A percentile compares a stretch with the other conserved stretches of the same genome.
Conservation (phyloP, 2,113 vertebrate species). For the Cynocephalus volans region DNA sequence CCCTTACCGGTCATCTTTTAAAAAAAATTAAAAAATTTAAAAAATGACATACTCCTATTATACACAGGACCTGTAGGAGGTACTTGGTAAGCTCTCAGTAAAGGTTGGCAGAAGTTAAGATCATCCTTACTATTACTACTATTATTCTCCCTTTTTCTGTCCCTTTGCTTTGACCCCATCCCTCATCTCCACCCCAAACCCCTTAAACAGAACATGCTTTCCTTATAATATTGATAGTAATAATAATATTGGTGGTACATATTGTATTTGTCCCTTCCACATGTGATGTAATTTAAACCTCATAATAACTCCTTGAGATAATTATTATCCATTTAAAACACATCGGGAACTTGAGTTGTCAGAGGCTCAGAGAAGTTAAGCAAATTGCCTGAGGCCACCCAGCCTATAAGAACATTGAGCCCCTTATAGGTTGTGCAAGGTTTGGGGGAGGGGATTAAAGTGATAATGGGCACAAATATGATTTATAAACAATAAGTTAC, state of each 20-base stretch:
- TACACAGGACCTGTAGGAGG: neutral
- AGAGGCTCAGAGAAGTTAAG: constrained; percentile 14
- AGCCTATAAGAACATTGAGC: neutral
- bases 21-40: too few species aligned
- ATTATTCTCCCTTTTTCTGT: neutral
- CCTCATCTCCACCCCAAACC: neutral
- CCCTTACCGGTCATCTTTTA: too few species aligned
- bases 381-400: neutral
- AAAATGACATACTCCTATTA: too few species aligned
- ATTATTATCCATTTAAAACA: neutral
- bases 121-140: neutral
- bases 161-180: neutral
- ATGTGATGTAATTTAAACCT: neutral
- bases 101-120: neutral
- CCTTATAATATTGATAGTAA: neutral
- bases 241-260: too few species aligned
- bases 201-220: neutral
- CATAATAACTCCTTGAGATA: neutral
- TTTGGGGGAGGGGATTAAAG: neutral
- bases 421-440: neutral
- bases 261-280: neutral
- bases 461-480: neutral
- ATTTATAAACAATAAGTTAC: neutral
- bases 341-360: neutral
- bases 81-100: neutral